Percentiles rank a stretch among this genome's conserved stretches.
Evolutionary conservation across 2,888 invertebrate genomes (phyloP).

Genomic region (Chalcosyrphus nemorum): DNA sequence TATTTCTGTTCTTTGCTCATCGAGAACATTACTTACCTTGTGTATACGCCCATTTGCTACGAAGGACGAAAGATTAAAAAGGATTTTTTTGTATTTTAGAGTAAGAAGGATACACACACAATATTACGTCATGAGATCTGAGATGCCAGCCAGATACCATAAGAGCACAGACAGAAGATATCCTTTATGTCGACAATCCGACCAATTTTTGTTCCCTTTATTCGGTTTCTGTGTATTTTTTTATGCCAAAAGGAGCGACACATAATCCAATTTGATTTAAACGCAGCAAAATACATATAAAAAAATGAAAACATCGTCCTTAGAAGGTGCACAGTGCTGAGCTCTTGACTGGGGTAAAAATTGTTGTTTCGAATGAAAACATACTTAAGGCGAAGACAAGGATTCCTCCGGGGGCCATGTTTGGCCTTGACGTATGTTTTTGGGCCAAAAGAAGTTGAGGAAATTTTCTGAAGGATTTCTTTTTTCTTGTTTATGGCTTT

Average conservation of each 20-base stretch:
- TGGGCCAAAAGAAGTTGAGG: neutral
- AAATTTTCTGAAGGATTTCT: conserved; percentile 53
- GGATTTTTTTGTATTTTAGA: conserved; percentile 55
- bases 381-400: conserved; percentile 29
- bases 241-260: conserved; percentile 62
- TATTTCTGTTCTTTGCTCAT: conserved; percentile 2
- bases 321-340: neutral
- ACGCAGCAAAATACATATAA: conserved; percentile 53
- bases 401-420: neutral
- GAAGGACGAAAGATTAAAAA: conserved; percentile 52
- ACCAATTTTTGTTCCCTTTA: conserved; percentile 60
- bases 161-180: conserved; percentile 48
- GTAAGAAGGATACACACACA: conserved; percentile 14
- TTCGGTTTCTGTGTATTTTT: conserved; percentile 31
- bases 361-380: conserved; percentile 56
- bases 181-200: conserved; percentile 54
- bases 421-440: too few species aligned
- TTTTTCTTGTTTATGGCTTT: conserved; percentile 58
- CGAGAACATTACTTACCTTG: conserved; percentile 39
- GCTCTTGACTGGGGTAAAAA: conserved; percentile 1
- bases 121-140: too few species aligned
- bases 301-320: conserved; percentile 38
- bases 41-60: conserved; percentile 33
- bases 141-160: conserved; percentile 19
- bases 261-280: conserved; percentile 72